Evolutionary conservation across 2,797 vertebrate species (phyloP).

Genomic region (Oreortyx pictus): DNA sequence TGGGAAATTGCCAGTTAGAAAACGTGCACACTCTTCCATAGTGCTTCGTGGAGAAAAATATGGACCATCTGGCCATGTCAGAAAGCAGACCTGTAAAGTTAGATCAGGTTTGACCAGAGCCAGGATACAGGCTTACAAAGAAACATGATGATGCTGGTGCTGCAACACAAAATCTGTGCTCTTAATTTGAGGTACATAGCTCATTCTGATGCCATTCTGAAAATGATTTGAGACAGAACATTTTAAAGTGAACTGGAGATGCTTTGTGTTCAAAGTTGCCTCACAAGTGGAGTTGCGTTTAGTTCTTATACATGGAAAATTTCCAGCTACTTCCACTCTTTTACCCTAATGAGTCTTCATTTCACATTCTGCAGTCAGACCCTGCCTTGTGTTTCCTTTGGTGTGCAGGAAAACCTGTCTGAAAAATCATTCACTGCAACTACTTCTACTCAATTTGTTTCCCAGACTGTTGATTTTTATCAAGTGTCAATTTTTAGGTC

Average conservation of each 20-base stretch:
- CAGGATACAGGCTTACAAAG: not conserved
- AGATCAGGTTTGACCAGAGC: not conserved
- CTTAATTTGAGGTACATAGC: not conserved
- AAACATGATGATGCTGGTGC: not conserved
- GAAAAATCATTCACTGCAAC: not conserved
- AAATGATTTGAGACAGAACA: not conserved
- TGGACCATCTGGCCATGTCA: not conserved
- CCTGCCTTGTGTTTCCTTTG: not conserved
- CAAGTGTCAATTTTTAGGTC: not conserved
- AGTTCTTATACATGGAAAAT: not conserved
- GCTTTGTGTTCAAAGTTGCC: not conserved
- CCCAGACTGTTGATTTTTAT: not conserved
- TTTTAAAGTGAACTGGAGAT: not conserved
- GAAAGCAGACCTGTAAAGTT: not conserved
- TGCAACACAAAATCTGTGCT: not conserved
- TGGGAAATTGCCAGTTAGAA: not conserved
- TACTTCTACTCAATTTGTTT: not conserved
- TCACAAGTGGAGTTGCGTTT: not conserved
- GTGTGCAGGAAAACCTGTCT: not conserved
- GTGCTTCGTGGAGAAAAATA: not conserved
- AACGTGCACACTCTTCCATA: not conserved
- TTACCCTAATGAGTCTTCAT: not conserved
- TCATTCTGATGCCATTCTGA: not conserved
- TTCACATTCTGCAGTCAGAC: not conserved
- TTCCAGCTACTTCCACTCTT: not conserved